Evolutionary conservation across 2,888 invertebrate species (phyloP).

Genomic region (Sinodicranocentrus sp.): DNA sequence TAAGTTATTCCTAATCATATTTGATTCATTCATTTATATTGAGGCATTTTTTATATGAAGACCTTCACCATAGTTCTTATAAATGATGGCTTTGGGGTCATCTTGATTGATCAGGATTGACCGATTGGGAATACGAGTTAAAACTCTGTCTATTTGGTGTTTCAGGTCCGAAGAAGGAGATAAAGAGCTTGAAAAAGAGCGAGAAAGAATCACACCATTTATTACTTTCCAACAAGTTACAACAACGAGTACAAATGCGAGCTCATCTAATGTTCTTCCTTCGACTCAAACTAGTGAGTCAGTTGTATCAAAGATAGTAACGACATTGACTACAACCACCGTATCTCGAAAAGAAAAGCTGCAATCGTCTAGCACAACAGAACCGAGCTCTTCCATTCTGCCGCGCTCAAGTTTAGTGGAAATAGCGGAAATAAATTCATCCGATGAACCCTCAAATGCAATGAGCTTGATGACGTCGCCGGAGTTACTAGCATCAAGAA

Average conservation of each 20-base stretch:
- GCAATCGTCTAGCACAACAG: constrained; percentile 47
- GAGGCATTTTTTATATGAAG: constrained; percentile 11
- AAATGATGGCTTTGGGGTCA: neutral
- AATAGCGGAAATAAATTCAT: constrained; percentile 36
- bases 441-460: constrained; percentile 49
- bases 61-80: no score
- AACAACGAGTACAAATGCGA: constrained; percentile 76
- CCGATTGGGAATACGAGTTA: no score
- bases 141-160: no score
- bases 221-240: constrained; percentile 77
- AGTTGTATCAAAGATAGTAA: constrained; percentile 55
- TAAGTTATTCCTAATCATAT: no score
- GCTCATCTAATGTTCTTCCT: constrained; percentile 65
- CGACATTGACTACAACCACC: constrained; percentile 64
- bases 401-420: constrained; percentile 61
- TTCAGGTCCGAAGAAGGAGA: constrained; percentile 76
- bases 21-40: neutral
- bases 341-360: constrained; percentile 45
- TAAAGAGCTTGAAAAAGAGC: constrained; percentile 76
- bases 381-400: constrained; percentile 64
- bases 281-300: constrained; percentile 50
- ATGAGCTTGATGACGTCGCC: constrained; percentile 66
- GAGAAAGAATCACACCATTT: constrained; percentile 76
- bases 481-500: constrained; percentile 36
- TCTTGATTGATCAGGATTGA: neutral